Base-by-base conservation (phyloP, 2,888 invertebrate genomes). In the Nephrotoma appendiculata region DNA sequence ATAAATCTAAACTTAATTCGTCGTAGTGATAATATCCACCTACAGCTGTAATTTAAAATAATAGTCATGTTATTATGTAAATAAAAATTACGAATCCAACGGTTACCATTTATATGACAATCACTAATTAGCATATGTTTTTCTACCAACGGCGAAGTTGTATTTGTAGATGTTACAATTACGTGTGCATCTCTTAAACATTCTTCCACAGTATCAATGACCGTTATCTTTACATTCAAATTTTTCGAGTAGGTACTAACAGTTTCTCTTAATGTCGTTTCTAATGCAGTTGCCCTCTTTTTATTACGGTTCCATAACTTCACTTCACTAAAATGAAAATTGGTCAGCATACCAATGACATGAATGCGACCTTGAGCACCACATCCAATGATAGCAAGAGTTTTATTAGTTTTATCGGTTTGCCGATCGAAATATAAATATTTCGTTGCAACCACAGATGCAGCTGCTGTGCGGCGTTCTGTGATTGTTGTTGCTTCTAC, bases 81-180 rank as follows among this genome's bases (percentile, higher is more conserved):
- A 48, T 48, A 48, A 48, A 48, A 41, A 83, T n/a, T 83, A 9
- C 19, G 19, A 83, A 83, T 9, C 12, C 12, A 48, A n/a, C n/a
- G n/a, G 31, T 89, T 89, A 94, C 95, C 94, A 90, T 95, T 95
- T 41, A 95, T 93, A 89, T 95, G 94, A 5, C 92, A 92, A 52
- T 93, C 92, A 7, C 90, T 88, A 89, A 93, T 93, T 3, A 94
- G 89, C 93, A 94, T 93, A 41, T 91, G 90, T 2, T 89, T 89
- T 52, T 91, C 89, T 2, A 95, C 88, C 15, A 95, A 89, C 0
- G 94, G 93, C n/a, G 90, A 89, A 0, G 88, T 88, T 2, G 93
- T 89, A 87, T 90, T 92, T 1, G 95, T 95, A 0, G 93, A 93
- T 1, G 94, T 94, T 48, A 94, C 92, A 87, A 95, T 92, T 42